Percentiles rank a stretch among this genome's conserved stretches.
Conservation (phyloP, 1,140 invertebrate species). For the Drosophila subpulchrella region DNA sequence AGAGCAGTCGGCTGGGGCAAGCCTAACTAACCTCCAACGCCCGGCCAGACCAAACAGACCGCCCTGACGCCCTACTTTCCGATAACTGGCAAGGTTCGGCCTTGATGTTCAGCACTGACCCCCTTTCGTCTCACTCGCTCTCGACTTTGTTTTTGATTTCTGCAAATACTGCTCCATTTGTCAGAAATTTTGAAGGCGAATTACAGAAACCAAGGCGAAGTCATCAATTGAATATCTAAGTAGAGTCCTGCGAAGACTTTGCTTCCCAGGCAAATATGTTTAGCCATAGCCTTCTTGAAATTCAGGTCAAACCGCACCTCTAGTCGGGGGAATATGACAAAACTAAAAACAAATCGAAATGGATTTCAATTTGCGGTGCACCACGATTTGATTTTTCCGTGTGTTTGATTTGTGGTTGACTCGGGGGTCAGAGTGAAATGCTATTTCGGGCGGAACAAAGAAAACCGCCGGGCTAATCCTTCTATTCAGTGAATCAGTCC, state of each 20-base stretch:
- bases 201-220: not conserved
- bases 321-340: not conserved
- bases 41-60: slow-evolving; percentile 56
- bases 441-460: slow-evolving; percentile 8
- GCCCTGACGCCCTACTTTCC: slow-evolving; percentile 73
- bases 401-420: slow-evolving; percentile 33
- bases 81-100: slow-evolving; percentile 70
- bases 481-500: slow-evolving; percentile 4
- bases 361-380: slow-evolving; percentile 24
- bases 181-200: not conserved
- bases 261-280: not conserved
- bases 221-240: not conserved
- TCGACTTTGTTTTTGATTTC: slow-evolving; percentile 18
- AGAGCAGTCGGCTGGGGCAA: slow-evolving; percentile 18
- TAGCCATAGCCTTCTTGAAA: not conserved
- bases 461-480: slow-evolving; percentile 17
- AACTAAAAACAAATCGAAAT: slow-evolving; percentile 21
- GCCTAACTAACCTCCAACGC: slow-evolving; percentile 29
- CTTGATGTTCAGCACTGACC: slow-evolving; percentile 82
- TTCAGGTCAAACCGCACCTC: slow-evolving; percentile 18
- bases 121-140: slow-evolving; percentile 46
- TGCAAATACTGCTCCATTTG: slow-evolving; percentile 8
- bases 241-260: not conserved
- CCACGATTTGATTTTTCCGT: slow-evolving; percentile 25
- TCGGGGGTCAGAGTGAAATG: not conserved